Conservation (phyloP, 2,797 vertebrate genomes). For the Macrochelys suwanniensis region DNA sequence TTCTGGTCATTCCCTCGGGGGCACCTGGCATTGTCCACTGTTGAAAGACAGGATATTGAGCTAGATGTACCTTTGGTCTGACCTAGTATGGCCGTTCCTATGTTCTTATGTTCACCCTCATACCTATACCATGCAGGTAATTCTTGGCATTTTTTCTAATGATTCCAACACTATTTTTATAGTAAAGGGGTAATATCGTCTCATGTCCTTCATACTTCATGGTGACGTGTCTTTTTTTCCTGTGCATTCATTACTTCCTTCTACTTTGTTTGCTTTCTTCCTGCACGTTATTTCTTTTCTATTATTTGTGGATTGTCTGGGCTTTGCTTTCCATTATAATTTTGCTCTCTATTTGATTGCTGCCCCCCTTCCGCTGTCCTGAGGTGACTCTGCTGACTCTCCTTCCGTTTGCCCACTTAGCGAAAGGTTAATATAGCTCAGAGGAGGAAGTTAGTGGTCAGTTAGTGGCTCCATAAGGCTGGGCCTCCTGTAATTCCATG, state of each 20-base stretch:
- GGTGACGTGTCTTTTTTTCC: not conserved
- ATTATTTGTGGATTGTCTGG: not conserved
- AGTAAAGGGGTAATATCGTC: not conserved
- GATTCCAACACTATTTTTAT: conserved; percentile 12
- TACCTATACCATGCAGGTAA: not conserved
- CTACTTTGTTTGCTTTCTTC: not conserved
- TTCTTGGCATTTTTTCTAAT: conserved; percentile 21
- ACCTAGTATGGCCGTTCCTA: too few relatives aligned
- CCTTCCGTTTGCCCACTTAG: not conserved
- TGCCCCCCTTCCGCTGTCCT: not conserved
- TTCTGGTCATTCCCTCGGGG: too few relatives aligned
- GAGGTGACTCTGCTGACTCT: not conserved
- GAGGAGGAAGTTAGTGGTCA: not conserved
- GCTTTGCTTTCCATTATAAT: not conserved
- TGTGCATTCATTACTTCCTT: not conserved
- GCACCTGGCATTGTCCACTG: too few relatives aligned
- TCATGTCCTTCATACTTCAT: not conserved
- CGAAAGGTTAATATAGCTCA: not conserved
- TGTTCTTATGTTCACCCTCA: not conserved
- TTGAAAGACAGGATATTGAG: too few relatives aligned
- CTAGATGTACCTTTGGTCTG: too few relatives aligned
- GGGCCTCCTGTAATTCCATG: not conserved
- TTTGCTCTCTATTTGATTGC: not conserved
- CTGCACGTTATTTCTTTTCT: not conserved
- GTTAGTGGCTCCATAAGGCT: not conserved